phyloP scores from a whole-genome alignment of 2,113 vertebrate species.

The Prionailurus bengalensis region DNA sequence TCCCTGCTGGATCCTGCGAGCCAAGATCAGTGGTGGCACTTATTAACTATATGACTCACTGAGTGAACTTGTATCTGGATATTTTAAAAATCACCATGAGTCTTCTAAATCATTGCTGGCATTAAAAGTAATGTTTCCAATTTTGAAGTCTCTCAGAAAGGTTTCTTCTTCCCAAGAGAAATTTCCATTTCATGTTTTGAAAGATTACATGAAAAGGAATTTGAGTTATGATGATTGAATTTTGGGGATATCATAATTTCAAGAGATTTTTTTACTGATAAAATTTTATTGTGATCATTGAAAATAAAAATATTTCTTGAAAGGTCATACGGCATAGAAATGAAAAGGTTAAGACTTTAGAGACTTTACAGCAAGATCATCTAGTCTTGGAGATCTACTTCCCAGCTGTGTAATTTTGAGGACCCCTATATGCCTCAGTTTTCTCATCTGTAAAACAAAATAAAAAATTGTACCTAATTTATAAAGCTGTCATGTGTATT shows the following conservation, averaged over 20 bases:
- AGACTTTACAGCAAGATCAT: neutral
- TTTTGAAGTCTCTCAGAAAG: conserved; percentile 47
- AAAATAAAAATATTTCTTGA: conserved; percentile 56
- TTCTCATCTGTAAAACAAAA: neutral
- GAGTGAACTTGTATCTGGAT: neutral
- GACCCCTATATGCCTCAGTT: neutral
- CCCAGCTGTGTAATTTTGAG: neutral
- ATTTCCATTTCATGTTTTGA: conserved; percentile 50
- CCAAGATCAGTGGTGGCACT: neutral
- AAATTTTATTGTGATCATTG: conserved; percentile 24
- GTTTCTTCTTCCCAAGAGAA: neutral
- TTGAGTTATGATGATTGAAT: conserved; percentile 27
- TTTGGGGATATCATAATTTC: conserved; percentile 58
- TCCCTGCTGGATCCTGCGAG: neutral
- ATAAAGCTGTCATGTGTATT: neutral
- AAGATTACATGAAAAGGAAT: conserved; percentile 55
- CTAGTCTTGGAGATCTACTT: neutral
- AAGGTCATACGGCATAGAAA: conserved; percentile 2
- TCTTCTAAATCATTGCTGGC: conserved; percentile 37
- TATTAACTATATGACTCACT: neutral
- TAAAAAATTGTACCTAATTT: neutral
- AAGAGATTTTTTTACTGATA: conserved; percentile 19
- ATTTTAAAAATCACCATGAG: neutral
- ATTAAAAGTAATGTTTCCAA: conserved; percentile 48
- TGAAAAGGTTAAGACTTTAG: neutral